Percentiles rank a stretch among this genome's conserved stretches.
Evolutionary conservation across 64 coral and sea anemone species (phyloP).

Genomic region (Montipora cactus): DNA sequence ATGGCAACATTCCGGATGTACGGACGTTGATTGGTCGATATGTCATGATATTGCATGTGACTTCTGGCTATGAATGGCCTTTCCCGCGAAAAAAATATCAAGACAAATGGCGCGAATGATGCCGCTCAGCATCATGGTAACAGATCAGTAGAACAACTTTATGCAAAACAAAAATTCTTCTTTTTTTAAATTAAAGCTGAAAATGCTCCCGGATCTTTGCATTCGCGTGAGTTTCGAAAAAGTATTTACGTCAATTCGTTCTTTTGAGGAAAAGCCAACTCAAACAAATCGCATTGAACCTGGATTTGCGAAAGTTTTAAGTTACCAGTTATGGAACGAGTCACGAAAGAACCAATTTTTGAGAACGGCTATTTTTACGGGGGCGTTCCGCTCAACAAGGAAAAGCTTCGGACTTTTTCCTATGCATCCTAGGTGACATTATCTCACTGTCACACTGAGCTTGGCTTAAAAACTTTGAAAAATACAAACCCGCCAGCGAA

Average conservation of each 20-base stretch:
- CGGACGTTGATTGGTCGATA: conserved; percentile 82
- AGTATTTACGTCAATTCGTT: conserved; percentile 32
- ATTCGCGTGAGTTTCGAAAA: conserved; percentile 9
- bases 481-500: not conserved
- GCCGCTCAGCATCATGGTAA: conserved; percentile 53
- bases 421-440: not conserved
- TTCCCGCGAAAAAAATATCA: conserved; percentile 69
- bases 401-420: not conserved
- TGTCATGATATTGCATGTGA: conserved; percentile 75
- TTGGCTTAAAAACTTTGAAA: not conserved
- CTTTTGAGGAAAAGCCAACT: conserved; percentile 34
- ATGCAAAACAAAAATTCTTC: not conserved
- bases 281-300: conserved; percentile 24
- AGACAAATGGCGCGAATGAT: conserved; percentile 79
- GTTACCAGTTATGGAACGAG: not conserved
- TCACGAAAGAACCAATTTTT: conserved; percentile 3
- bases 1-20: conserved; percentile 65
- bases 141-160: not conserved
- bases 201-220: not conserved
- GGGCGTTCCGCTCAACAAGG: not conserved
- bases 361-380: not conserved
- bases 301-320: conserved; percentile 32
- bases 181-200: not conserved
- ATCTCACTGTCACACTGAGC: not conserved
- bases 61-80: conserved; percentile 88